Evolutionary conservation across 2,113 vertebrate genomes (phyloP), one percentile per base, ranked within the genome.

Genomic region (Petromus typicus): DNA sequence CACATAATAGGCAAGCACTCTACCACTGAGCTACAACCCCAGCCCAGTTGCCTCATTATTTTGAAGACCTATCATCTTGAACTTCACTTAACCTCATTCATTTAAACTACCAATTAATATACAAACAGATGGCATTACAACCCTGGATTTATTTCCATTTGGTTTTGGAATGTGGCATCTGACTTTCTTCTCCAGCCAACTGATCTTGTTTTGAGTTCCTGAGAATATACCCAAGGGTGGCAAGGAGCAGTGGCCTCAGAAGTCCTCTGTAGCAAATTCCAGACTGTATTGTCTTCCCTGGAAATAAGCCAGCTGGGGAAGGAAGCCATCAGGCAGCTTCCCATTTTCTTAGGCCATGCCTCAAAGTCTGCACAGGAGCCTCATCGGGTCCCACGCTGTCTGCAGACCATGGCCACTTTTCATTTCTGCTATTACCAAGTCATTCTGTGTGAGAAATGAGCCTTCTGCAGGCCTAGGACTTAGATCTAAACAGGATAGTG

Each of bases 121-220:
- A 45, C 20, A 91, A 63, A 45, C 27, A 56, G 84, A 73, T 43
- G 73, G 90, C 37, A 54, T 0, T 0, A 2, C 30, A n/a, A 6
- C 20, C 73, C 37, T 83, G 51, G 23, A 13, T 20, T 83, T n/a
- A 40, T 43, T 76, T 45, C 66, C 37, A n/a, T 45, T 59, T 80
- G 67, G 48, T 43, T 95, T 43, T 54, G 63, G 78, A 89, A 56
- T 0, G 43, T 67, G 17, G 59, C 4, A 45, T 85, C 73, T n/a
- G 69, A 66, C 27, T 63, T 34, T 88, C 89, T 71, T 67, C 43
- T 27, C 10, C 10, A 56, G 57, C 17, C 61, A 27, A 54, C 61
- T 61, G 48, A 73, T 45, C 93, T 81, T 83, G 73, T 82, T 94
- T 85, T 66, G 66, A 66, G 54, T 73, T 79, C 73, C 66, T 79